Base-by-base conservation (phyloP, 2,888 invertebrate species). In the Xestia ashworthii region DNA sequence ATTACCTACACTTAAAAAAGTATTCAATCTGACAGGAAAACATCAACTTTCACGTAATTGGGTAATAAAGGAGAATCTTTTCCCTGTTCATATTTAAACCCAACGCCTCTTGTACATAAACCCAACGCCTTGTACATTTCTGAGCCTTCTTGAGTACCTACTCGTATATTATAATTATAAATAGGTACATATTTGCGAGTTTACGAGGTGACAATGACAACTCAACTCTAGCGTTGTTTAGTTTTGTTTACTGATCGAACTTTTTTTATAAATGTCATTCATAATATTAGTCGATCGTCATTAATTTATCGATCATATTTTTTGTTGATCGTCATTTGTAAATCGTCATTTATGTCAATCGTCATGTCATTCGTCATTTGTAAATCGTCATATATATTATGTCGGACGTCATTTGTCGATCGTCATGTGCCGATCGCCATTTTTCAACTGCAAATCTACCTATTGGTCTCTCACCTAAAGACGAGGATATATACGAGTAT, bases 151-250 rank as follows among this genome's bases (percentile, higher is more conserved):
- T 48, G 38, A 25, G 8, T n/a, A 19, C 62, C 25, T 32, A 14
- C 60, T n/a, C 55, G n/a, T n/a, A n/a, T n/a, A n/a, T 67, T 76
- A 55, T 82, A 82, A 76, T 74, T 74, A 80, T 62, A 65, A 53
- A 46, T 48, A 72, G 5, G 64, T 48, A 22, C 41, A 41, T 25
- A 32, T 76, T 80, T 69, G 46, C n/a, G 44, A 73, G 70, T 72
- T 73, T 64, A 71, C 41, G 32, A 75, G 44, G 68, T 70, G 38
- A 66, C 41, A 69, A 50, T 71, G 58, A 32, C 58, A n/a, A 38
- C n/a, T 32, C 32, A 32, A 32, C 32, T 32, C 32, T 32, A 32
- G 32, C 32, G 32, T 32, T 32, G 32, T 32, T 32, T 32, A 32
- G 32, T 32, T 32, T 32, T 2, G 58, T n/a, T 70, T 19, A 71